phyloP scores from a whole-genome alignment of 35 echinoderm and acorn worm species.

The Acanthaster planci region DNA sequence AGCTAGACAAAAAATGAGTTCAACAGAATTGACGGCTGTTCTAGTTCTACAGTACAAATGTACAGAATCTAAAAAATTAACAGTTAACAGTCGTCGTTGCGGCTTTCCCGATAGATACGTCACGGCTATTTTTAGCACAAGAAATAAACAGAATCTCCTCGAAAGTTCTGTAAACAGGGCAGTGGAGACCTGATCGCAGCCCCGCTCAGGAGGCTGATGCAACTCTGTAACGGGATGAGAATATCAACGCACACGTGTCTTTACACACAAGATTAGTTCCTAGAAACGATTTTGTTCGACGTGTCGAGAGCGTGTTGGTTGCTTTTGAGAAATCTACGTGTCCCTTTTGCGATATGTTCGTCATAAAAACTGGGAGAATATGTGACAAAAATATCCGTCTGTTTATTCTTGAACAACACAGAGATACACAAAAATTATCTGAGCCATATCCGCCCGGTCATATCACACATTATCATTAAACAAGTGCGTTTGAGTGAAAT shows the following conservation, averaged over 20 bases:
- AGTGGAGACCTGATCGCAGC: not conserved
- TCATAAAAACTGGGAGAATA: too few relatives aligned
- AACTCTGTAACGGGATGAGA: not conserved
- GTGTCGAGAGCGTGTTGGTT: not conserved
- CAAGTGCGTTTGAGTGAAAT: too few relatives aligned
- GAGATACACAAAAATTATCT: too few relatives aligned
- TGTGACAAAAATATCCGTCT: too few relatives aligned
- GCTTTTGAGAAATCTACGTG: not conserved
- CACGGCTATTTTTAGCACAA: conserved; percentile 1
- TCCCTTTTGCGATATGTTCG: too few relatives aligned
- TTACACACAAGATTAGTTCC: not conserved
- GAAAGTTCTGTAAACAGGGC: not conserved
- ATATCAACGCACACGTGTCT: not conserved
- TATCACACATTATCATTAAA: too few relatives aligned
- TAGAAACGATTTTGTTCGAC: not conserved
- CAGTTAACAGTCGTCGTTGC: not conserved
- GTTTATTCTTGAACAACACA: too few relatives aligned
- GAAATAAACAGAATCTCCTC: not conserved
- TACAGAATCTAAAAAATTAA: not conserved
- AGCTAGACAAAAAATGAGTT: too few relatives aligned
- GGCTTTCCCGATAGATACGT: not conserved
- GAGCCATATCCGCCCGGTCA: too few relatives aligned
- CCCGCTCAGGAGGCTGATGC: not conserved
- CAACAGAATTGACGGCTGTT: not conserved
- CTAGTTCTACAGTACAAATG: not conserved